phyloP scores from a whole-genome alignment of 2,113 vertebrate genomes.

The Piaya cayana region DNA sequence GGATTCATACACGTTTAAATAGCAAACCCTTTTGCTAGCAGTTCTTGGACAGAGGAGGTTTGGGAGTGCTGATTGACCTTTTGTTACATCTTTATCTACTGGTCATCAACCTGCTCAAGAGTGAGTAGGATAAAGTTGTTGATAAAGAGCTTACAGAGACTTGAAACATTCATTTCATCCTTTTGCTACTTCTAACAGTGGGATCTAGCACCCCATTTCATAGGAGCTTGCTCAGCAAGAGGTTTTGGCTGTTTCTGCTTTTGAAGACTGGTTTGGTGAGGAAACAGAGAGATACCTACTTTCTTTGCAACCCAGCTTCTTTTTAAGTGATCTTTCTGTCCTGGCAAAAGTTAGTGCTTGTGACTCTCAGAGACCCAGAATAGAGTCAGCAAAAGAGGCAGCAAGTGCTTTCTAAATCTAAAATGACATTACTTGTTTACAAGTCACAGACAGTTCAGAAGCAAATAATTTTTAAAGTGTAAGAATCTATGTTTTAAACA shows the following conservation, averaged over 20 bases:
- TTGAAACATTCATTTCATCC: background rate
- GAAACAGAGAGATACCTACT: background rate
- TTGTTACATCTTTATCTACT: background rate
- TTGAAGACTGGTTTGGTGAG: constrained; percentile 1
- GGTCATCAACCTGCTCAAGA: background rate
- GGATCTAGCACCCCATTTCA: background rate
- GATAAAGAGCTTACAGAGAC: background rate
- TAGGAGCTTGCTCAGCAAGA: background rate
- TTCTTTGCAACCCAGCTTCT: background rate
- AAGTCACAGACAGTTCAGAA: background rate
- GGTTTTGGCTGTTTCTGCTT: background rate
- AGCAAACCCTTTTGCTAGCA: background rate
- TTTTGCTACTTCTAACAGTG: background rate
- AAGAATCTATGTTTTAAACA: background rate
- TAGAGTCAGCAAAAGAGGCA: background rate
- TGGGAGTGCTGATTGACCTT: background rate
- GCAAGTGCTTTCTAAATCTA: background rate
- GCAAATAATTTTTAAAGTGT: background rate
- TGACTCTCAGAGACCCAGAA: background rate
- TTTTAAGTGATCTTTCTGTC: background rate
- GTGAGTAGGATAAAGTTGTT: background rate
- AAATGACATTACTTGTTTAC: background rate
- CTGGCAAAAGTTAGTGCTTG: background rate
- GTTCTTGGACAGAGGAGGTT: background rate
- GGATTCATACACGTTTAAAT: background rate